A percentile compares a stretch with the other conserved stretches of the same genome.
Conservation (phyloP, 1,140 invertebrate genomes). For the Dendrolimus punctatus region DNA sequence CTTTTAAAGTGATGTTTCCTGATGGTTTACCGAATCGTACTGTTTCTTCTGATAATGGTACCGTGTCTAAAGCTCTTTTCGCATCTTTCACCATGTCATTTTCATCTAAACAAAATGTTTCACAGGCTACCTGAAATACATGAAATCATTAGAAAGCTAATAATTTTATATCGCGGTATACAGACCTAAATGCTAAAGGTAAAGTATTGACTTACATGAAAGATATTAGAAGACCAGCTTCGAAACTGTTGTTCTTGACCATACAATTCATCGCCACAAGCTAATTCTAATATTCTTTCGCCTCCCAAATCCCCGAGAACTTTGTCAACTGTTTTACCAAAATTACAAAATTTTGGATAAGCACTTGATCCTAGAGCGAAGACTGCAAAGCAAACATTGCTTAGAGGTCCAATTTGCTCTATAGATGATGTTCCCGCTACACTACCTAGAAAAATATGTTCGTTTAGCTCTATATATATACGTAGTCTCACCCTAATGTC, state of each 20-base stretch:
- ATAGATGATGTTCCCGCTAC: conserved; percentile 79
- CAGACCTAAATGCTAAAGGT: not conserved
- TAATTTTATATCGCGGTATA: not conserved
- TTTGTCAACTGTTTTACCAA: conserved; percentile 94
- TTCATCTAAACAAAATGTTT: conserved; percentile 95
- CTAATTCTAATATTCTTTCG: conserved; percentile 85
- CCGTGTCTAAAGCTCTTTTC: conserved; percentile 83
- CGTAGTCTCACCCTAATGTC: not conserved
- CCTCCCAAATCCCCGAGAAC: conserved; percentile 91
- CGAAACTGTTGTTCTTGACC: conserved; percentile 96
- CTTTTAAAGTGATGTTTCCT: conserved; percentile 25
- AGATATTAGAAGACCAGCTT: conserved; percentile 92
- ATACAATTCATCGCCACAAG: conserved; percentile 93
- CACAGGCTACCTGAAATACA: conserved; percentile 84
- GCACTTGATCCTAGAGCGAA: conserved; percentile 96
- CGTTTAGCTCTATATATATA: not conserved
- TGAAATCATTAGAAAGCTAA: not conserved
- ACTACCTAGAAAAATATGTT: conserved; percentile 37
- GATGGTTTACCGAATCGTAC: conserved; percentile 76
- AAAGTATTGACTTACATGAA: conserved; percentile 76
- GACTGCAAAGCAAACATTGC: conserved; percentile 94
- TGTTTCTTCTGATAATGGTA: conserved; percentile 83
- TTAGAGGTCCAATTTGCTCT: conserved; percentile 88
- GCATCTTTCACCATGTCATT: conserved; percentile 90
- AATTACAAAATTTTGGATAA: conserved; percentile 97